Conservation (phyloP, 1,140 invertebrate species). For the Idris sp. region DNA sequence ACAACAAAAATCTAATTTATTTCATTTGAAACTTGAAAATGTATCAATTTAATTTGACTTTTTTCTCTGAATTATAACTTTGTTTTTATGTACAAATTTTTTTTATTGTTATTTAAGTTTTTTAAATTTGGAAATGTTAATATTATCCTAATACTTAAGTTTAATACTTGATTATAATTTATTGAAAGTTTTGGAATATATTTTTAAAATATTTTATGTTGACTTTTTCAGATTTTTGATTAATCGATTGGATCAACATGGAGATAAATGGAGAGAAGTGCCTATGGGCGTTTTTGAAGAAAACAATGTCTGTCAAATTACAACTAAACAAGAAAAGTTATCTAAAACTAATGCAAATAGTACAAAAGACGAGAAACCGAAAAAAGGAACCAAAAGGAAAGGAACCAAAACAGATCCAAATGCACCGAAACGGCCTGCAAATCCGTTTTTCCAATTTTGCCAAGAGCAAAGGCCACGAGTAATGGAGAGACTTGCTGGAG, state of each 20-base stretch:
- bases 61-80: no score
- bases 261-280: constrained; percentile 76
- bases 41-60: no score
- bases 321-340: constrained; percentile 70
- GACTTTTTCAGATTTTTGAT: constrained; percentile 72
- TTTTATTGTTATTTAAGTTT: no score
- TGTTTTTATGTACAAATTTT: no score
- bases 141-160: no score
- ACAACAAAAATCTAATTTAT: constrained; percentile 4
- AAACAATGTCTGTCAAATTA: constrained; percentile 72
- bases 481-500: constrained; percentile 83
- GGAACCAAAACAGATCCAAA: constrained; percentile 82
- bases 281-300: constrained; percentile 77
- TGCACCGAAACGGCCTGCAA: constrained; percentile 87
- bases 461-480: constrained; percentile 86
- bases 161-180: no score
- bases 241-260: constrained; percentile 76
- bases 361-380: constrained; percentile 74
- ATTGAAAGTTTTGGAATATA: no score
- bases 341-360: constrained; percentile 65
- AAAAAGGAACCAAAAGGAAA: constrained; percentile 76
- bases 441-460: constrained; percentile 89
- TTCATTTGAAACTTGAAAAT: no score
- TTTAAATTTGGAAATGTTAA: no score
- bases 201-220: no score